These are phyloP conservation scores for Lobophora halterata DNA, from an alignment of 2,888 invertebrate species.

Conservation along the genomic window DNA sequence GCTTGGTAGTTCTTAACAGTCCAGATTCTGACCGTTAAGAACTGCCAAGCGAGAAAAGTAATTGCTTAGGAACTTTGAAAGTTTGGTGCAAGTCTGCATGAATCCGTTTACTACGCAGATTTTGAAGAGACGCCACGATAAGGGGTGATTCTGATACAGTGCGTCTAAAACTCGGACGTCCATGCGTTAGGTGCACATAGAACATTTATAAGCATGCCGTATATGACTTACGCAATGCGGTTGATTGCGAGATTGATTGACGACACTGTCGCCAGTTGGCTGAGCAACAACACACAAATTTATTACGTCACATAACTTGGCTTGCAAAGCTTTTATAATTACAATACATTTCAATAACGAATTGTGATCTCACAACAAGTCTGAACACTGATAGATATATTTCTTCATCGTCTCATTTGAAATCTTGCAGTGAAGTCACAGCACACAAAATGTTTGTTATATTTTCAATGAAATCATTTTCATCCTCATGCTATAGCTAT, in stretches of 20 bases:
- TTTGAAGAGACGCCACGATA: slow-evolving; percentile 36
- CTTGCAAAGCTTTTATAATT: slow-evolving; percentile 62
- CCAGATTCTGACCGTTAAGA: too few species aligned
- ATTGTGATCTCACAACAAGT: slow-evolving; percentile 34
- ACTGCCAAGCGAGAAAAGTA: too few species aligned
- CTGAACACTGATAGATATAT: background rate
- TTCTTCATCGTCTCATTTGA: background rate
- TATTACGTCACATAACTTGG: slow-evolving; percentile 73
- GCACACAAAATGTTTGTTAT: slow-evolving; percentile 23
- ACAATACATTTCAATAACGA: slow-evolving; percentile 29
- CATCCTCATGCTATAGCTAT: slow-evolving; percentile 43
- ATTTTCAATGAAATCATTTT: slow-evolving; percentile 28
- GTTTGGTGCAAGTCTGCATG: slow-evolving; percentile 11
- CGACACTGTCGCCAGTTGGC: slow-evolving; percentile 96
- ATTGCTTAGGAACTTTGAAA: too few species aligned
- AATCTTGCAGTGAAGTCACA: slow-evolving; percentile 36
- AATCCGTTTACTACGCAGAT: slow-evolving; percentile 30
- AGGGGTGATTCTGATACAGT: slow-evolving; percentile 36
- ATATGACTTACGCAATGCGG: slow-evolving; percentile 93
- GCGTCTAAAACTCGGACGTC: slow-evolving; percentile 46
- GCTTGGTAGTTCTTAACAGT: too few species aligned
- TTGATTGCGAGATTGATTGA: slow-evolving; percentile 95
- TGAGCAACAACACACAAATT: slow-evolving; percentile 82
- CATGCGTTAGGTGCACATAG: slow-evolving; percentile 69
- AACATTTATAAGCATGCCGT: slow-evolving; percentile 62